Percentiles rank a stretch among this genome's conserved stretches.
Conservation (phyloP, 2,888 invertebrate genomes). For the Hofmannophila pseudospretella region DNA sequence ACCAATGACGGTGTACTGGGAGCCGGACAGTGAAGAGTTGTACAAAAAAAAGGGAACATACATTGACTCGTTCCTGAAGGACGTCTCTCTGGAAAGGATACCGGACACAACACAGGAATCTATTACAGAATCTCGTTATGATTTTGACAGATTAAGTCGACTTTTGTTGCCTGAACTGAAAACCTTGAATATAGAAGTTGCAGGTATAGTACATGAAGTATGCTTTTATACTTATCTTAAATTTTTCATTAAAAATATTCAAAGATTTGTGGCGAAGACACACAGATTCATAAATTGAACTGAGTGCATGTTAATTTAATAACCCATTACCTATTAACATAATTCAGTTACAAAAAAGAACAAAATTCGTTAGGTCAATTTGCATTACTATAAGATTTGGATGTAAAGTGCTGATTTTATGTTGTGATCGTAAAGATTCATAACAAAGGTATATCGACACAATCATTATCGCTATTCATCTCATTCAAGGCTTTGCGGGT, state of each 20-base stretch:
- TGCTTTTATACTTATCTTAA: conserved; percentile 2
- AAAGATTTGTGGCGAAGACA: conserved; percentile 49
- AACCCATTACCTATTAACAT: conserved; percentile 3
- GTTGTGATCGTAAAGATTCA: background rate
- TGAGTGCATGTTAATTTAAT: conserved; percentile 47
- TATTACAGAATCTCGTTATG: conserved; percentile 66
- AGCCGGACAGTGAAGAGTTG: conserved; percentile 53
- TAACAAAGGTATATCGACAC: background rate
- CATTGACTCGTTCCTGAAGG: conserved; percentile 59
- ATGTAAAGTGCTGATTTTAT: background rate
- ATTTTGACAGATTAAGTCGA: conserved; percentile 52
- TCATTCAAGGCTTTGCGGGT: background rate
- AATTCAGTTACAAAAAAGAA: background rate
- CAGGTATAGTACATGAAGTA: conserved; percentile 3
- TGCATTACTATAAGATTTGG: too few species aligned
- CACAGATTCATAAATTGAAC: conserved; percentile 62
- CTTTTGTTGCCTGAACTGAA: conserved; percentile 51
- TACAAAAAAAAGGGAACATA: conserved; percentile 50
- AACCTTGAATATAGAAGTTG: conserved; percentile 28
- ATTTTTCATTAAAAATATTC: background rate
- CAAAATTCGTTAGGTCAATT: too few species aligned
- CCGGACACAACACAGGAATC: conserved; percentile 59
- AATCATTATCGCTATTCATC: conserved; percentile 5
- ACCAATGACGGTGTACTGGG: conserved; percentile 71
- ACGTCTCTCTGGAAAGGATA: conserved; percentile 53